Conservation (phyloP, 2,888 invertebrate species). For the Scotopteryx bipunctaria region DNA sequence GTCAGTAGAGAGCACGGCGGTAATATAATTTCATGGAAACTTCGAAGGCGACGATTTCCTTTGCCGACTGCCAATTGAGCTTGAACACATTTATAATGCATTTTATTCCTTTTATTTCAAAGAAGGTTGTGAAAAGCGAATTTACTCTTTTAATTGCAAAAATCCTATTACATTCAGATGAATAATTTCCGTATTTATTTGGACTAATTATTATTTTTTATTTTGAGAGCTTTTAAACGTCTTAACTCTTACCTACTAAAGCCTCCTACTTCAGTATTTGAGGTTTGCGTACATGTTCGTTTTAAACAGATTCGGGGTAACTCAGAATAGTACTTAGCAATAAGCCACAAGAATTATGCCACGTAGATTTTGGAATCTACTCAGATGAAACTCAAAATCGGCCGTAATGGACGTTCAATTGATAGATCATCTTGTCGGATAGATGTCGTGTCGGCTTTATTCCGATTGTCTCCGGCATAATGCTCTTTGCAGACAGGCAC, state of each 20-base stretch:
- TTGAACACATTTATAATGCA: conserved; percentile 53
- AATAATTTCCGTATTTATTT: too few species aligned
- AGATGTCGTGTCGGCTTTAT: conserved; percentile 40
- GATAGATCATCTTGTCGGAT: conserved; percentile 42
- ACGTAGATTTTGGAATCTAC: too few species aligned
- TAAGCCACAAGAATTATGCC: too few species aligned
- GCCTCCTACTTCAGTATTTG: too few species aligned
- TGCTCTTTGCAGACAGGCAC: conserved; percentile 51
- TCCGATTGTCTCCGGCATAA: conserved; percentile 50
- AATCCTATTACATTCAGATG: conserved; percentile 31
- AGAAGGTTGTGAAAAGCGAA: conserved; percentile 46
- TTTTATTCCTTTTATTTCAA: conserved; percentile 46
- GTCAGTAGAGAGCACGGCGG: background rate
- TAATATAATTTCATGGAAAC: conserved; percentile 51
- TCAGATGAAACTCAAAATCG: background rate
- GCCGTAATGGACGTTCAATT: conserved; percentile 24
- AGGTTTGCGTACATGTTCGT: too few species aligned
- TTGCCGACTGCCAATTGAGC: conserved; percentile 53
- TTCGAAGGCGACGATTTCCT: conserved; percentile 53
- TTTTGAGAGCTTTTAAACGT: background rate
- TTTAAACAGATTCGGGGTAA: too few species aligned
- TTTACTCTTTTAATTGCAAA: conserved; percentile 52
- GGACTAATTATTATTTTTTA: background rate
- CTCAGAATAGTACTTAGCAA: too few species aligned
- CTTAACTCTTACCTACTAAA: too few species aligned